Conservation (phyloP, 2,888 invertebrate genomes). For the Lochmaea capreae region DNA sequence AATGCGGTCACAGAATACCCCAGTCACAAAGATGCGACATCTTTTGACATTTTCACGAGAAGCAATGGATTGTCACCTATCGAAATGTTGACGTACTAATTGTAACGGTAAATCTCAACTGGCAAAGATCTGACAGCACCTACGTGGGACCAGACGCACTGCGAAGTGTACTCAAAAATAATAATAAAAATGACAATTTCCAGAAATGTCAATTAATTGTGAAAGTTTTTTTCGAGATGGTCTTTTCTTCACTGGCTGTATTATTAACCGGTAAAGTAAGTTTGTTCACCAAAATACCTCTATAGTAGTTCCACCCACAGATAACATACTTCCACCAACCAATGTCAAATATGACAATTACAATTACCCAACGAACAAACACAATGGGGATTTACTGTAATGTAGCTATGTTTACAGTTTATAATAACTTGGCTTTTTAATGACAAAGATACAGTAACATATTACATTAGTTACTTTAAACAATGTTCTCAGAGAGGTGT, state of each 20-base stretch:
- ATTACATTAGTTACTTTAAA: neutral
- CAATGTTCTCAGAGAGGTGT: constrained; percentile 39
- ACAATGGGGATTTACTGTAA: neutral
- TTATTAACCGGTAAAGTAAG: neutral
- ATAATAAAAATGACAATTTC: no score
- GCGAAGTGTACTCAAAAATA: no score
- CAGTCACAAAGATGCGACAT: no score
- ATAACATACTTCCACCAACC: no score
- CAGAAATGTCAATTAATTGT: no score
- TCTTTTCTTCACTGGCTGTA: no score
- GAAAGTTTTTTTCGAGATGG: no score
- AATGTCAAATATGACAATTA: neutral
- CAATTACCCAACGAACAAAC: no score
- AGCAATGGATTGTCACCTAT: neutral
- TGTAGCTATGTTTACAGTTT: neutral
- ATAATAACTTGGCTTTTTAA: neutral
- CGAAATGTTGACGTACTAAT: neutral
- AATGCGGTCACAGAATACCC: neutral
- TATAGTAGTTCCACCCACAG: neutral
- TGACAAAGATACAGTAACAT: neutral
- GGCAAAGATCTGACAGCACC: neutral
- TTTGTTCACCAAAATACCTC: neutral
- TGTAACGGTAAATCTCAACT: no score
- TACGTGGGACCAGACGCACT: no score
- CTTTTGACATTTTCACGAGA: no score